Conservation (phyloP, 2,113 vertebrate species). For the Malurus elegans region DNA sequence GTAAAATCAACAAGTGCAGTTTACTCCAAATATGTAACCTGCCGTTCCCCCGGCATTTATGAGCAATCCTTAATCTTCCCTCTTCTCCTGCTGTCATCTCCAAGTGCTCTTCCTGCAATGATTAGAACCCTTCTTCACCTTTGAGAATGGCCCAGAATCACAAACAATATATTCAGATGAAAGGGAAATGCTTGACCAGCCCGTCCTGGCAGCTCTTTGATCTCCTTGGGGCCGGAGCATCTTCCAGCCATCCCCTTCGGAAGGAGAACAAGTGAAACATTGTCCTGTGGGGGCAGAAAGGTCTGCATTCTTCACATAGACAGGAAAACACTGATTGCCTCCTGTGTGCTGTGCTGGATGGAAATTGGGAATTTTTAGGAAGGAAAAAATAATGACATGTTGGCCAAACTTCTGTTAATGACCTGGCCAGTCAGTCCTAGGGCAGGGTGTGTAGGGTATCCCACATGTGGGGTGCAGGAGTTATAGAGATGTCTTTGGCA, state of each 20-base stretch:
- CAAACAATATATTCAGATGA: constrained; percentile 64
- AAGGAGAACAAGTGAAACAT: constrained; percentile 50
- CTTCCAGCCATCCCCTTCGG: constrained; percentile 15
- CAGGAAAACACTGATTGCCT: not conserved
- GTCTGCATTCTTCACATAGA: constrained; percentile 37
- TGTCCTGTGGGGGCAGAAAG: constrained; percentile 47
- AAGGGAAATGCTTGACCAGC: constrained; percentile 51
- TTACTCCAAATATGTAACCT: not conserved
- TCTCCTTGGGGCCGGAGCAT: constrained; percentile 42
- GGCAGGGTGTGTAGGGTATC: rapidly evolving
- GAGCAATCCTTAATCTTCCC: constrained; percentile 17
- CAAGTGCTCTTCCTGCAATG: not conserved
- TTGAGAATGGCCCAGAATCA: not conserved
- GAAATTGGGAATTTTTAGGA: not conserved
- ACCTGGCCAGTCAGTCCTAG: too few relatives aligned
- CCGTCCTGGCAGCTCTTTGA: constrained; percentile 55
- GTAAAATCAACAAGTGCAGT: not conserved
- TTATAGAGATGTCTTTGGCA: not conserved
- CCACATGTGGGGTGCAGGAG: not conserved
- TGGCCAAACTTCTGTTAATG: not conserved
- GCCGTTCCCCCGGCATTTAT: not conserved
- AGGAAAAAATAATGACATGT: too few relatives aligned
- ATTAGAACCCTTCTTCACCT: constrained; percentile 59
- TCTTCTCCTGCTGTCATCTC: constrained; percentile 29
- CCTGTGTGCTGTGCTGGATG: not conserved